Evolutionary conservation across 2,888 invertebrate species (phyloP).

Genomic region (Rhaphigaster nebulosa): DNA sequence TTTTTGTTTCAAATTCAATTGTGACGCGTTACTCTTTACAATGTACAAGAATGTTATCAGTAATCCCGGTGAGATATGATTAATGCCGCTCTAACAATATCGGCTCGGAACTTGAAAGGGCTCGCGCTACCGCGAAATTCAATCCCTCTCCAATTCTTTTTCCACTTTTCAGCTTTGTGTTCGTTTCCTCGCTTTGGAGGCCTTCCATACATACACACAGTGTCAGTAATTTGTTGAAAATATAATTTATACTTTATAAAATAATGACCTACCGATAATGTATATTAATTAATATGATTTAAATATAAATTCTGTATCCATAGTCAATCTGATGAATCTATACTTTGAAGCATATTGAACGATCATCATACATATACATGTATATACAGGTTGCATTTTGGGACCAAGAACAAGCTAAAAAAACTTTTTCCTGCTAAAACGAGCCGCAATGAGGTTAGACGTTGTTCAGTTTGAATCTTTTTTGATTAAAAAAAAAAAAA

Average conservation of each 20-base stretch:
- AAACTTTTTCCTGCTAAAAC: too few relatives aligned
- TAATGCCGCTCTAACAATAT: conserved; percentile 46
- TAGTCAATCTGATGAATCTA: too few relatives aligned
- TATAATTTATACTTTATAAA: neutral
- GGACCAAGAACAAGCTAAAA: too few relatives aligned
- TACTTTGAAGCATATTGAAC: too few relatives aligned
- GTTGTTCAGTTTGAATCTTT: too few relatives aligned
- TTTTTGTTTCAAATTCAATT: conserved; percentile 11
- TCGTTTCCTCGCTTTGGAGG: neutral
- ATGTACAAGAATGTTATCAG: conserved; percentile 51
- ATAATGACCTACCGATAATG: neutral
- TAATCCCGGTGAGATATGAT: conserved; percentile 55
- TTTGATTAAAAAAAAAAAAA: too few relatives aligned
- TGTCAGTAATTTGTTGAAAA: neutral
- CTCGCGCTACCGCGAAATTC: conserved; percentile 31
- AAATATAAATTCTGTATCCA: too few relatives aligned
- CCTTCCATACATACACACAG: neutral
- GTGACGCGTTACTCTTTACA: neutral
- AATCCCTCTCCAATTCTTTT: conserved; percentile 33
- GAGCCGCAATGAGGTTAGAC: too few relatives aligned
- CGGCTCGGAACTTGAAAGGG: conserved; percentile 20
- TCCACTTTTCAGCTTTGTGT: conserved; percentile 12
- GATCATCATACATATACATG: too few relatives aligned
- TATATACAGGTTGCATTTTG: too few relatives aligned
- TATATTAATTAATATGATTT: too few relatives aligned